Evolutionary conservation across 1,140 invertebrate genomes (phyloP), one percentile per base, ranked within the genome.

Genomic region (Diploscapter pachys): DNA sequence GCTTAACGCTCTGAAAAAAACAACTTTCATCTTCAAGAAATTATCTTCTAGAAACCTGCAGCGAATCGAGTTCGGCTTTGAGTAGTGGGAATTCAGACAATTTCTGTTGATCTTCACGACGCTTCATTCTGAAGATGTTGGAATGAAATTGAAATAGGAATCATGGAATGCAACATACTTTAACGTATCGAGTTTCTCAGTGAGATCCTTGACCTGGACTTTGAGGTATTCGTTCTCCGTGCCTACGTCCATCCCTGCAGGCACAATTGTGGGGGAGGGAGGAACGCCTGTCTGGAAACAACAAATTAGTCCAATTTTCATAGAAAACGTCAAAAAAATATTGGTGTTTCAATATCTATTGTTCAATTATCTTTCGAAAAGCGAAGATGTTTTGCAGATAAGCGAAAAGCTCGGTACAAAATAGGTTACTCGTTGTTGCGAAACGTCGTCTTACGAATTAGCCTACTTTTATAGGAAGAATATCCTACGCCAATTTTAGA

Each of bases 81-180:
- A 55, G 52, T 55, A 68, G 11, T 54, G 53, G 74, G 6, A 63
- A 55, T 57, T 78, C 73, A n/a, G 49, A 53, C 9, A 78, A 77
- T 57, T 68, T 79, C 54, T 48, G 49, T 56, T 49, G 68, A 59
- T 79, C 72, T 76, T 80, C 77, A 74, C 56, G 73, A 13, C 71
- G 48, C 61, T 65, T 74, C n/a, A 67, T 61, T 70, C 76, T 79
- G 3, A 50, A 78, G 78, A 68, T 55, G 51, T 52, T 52, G 50
- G 5, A 9, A 55, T 50, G 48, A 6, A 54, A 55, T 68, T 6
- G 66, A n/a, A 8, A 53, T 53, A 3, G 61, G 63, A 48, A 73
- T 13, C 11, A 59, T 73, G 2, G 72, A 48, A 57, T 56, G 63
- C 50, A 66, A 63, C n/a, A 63, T 53, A 66, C 55, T 71, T 72